A percentile compares a stretch with the other conserved stretches of the same genome.
These are phyloP conservation scores for Drepana arcuata DNA, from an alignment of 1,140 invertebrate species.

Conservation along the genomic window DNA sequence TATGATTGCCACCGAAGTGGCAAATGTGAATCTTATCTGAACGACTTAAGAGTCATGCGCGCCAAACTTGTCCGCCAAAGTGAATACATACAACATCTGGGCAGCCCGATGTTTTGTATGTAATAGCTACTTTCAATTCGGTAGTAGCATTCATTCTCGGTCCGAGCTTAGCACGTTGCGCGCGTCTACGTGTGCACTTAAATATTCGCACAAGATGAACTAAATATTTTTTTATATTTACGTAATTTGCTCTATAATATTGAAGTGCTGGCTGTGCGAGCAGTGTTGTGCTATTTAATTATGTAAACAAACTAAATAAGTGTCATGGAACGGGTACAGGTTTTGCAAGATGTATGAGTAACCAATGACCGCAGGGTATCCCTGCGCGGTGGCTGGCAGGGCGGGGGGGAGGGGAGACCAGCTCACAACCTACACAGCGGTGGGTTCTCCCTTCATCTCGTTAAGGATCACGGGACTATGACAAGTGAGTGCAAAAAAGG, in stretches of 20 bases:
- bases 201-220: slow-evolving; percentile 7
- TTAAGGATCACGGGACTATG: slow-evolving; percentile 13
- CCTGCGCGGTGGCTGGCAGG: slow-evolving; percentile 27
- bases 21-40: slow-evolving; percentile 5
- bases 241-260: background rate
- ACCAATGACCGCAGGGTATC: slow-evolving; percentile 46
- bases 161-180: slow-evolving; percentile 19
- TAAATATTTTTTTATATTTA: slow-evolving; percentile 9
- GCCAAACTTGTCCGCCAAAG: background rate
- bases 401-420: slow-evolving; percentile 19
- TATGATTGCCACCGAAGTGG: slow-evolving; percentile 1
- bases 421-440: slow-evolving; percentile 11
- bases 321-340: slow-evolving; percentile 23
- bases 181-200: slow-evolving; percentile 17
- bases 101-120: slow-evolving; percentile 19
- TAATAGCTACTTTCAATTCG: slow-evolving; percentile 24
- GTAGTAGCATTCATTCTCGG: slow-evolving; percentile 27
- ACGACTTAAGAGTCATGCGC: slow-evolving; percentile 3
- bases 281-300: slow-evolving; percentile 18
- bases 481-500: slow-evolving; percentile 19
- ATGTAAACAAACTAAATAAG: slow-evolving; percentile 27
- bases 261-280: slow-evolving; percentile 2
- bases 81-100: slow-evolving; percentile 15
- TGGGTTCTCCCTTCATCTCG: slow-evolving; percentile 13
- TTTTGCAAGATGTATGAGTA: slow-evolving; percentile 50